Evolutionary conservation across 1,140 invertebrate genomes (phyloP), one percentile per base, ranked within the genome.

Genomic region (Reticulitermes speratus): DNA sequence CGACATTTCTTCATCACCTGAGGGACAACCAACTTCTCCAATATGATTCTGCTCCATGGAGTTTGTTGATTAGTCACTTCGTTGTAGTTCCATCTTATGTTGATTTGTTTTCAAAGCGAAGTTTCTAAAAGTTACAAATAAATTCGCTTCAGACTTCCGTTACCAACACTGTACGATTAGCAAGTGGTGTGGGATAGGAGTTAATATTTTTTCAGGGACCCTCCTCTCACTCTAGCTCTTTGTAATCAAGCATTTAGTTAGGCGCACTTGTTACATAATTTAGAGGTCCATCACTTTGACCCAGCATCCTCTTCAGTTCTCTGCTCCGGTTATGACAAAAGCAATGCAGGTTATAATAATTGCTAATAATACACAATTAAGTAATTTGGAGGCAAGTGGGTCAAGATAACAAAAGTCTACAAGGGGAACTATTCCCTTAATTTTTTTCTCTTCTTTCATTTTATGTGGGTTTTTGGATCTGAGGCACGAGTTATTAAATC

Each of bases 301-400:
- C 65, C 65, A 75, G 65, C 65, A 75, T 75, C 65, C 65, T 75
- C 65, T 75, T 75, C 65, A 75, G n/a, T 30, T 75, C 65, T 75
- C 25, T 75, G 25, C 65, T 25, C 38, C 14, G n/a, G 8, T 6
- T 75, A 75, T 7, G 65, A 3, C 65, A 14, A 3, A 75, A 30
- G 65, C 65, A 75, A 75, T 75, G 65, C 65, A 75, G 65, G 65
- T 75, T 75, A 75, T 44, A 84, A 84, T 84, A 45, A 52, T 44
- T 84, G 83, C 48, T 45, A 84, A 45, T 45, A 84, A 45, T 45
- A 84, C 83, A 84, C 83, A 84, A 84, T 84, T 84, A 84, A 44
- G 83, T 32, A 84, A 84, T 84, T 84, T 45, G 25, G 16, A 52
- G 44, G 48, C 48, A 84, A 84, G 25, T 84, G 83, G 83, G 83